Conservation (phyloP, 1,140 invertebrate genomes). For the Diprion similis region DNA sequence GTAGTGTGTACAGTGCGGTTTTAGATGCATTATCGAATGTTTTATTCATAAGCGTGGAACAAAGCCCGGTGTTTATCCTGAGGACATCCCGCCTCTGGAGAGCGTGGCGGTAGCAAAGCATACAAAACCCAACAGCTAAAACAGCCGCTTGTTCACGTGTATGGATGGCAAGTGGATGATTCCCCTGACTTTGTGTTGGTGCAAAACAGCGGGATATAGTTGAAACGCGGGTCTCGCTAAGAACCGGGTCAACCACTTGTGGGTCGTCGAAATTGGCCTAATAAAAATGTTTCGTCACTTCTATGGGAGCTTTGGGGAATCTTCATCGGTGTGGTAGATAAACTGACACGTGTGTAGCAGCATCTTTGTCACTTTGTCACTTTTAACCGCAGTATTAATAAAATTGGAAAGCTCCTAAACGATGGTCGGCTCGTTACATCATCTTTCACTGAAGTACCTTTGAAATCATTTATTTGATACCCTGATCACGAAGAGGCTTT, state of each 20-base stretch:
- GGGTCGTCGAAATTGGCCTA: constrained; percentile 54
- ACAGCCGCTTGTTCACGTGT: constrained; percentile 8
- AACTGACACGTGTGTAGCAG: background rate
- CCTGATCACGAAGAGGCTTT: no score
- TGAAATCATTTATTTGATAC: no score
- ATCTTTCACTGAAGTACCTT: background rate
- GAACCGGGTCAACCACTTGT: constrained; percentile 43
- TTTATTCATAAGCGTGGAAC: constrained; percentile 61
- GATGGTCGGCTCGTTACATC: background rate
- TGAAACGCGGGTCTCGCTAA: constrained; percentile 21
- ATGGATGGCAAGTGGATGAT: background rate
- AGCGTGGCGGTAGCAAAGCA: constrained; percentile 27
- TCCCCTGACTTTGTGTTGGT: constrained; percentile 3
- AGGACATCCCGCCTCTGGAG: constrained; percentile 53
- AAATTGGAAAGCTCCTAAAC: background rate
- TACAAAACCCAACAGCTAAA: constrained; percentile 10
- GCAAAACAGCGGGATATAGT: constrained; percentile 29
- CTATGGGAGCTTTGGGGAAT: constrained; percentile 12
- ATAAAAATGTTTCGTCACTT: constrained; percentile 57
- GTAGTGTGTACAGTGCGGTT: constrained; percentile 35
- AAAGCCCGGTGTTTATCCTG: constrained; percentile 59
- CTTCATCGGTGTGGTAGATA: constrained; percentile 7
- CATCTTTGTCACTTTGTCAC: background rate
- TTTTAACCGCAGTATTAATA: no score
- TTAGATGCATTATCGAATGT: constrained; percentile 61